Conservation (phyloP, 2,113 vertebrate species). For the Xyliphius kryptos region DNA sequence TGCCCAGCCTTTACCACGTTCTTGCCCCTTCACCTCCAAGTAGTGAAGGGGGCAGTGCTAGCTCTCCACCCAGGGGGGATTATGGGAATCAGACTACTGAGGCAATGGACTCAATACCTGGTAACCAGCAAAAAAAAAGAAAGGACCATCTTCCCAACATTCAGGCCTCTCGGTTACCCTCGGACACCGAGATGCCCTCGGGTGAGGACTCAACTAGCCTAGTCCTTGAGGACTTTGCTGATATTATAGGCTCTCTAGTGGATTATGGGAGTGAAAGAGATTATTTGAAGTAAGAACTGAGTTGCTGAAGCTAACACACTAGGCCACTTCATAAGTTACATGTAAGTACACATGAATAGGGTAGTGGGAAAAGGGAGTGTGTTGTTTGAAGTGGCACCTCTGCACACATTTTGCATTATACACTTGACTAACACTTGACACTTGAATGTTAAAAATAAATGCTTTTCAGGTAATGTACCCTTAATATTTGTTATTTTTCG, state of each 20-base stretch:
- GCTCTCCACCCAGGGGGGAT: constrained; percentile 43
- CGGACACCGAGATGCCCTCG: constrained; percentile 71
- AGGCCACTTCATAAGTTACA: constrained; percentile 65
- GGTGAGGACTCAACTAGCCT: constrained; percentile 99
- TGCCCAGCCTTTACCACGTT: constrained; percentile 94
- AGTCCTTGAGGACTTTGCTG: constrained; percentile 97
- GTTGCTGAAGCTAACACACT: constrained; percentile 68
- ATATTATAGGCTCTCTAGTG: constrained; percentile 92
- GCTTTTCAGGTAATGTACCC: too few relatives aligned
- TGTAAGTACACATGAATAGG: constrained; percentile 68
- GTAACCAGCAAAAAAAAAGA: constrained; percentile 40
- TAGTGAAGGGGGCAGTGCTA: constrained; percentile 56
- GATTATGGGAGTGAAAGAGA: constrained; percentile 98
- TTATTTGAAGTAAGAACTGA: constrained; percentile 86
- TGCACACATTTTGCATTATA: constrained; percentile 49
- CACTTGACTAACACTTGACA: constrained; percentile 35
- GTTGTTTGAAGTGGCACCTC: constrained; percentile 41
- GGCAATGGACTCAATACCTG: constrained; percentile 43
- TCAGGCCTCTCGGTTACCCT: constrained; percentile 29
- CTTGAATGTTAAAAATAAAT: too few relatives aligned
- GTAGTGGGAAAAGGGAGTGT: constrained; percentile 14
- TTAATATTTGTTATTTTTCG: too few relatives aligned
- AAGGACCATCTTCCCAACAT: constrained; percentile 20
- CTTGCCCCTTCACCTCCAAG: constrained; percentile 71
- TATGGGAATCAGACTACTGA: constrained; percentile 40